Evolutionary conservation across 2,797 vertebrate genomes (phyloP).

Genomic region (Protonibea diacanthus): DNA sequence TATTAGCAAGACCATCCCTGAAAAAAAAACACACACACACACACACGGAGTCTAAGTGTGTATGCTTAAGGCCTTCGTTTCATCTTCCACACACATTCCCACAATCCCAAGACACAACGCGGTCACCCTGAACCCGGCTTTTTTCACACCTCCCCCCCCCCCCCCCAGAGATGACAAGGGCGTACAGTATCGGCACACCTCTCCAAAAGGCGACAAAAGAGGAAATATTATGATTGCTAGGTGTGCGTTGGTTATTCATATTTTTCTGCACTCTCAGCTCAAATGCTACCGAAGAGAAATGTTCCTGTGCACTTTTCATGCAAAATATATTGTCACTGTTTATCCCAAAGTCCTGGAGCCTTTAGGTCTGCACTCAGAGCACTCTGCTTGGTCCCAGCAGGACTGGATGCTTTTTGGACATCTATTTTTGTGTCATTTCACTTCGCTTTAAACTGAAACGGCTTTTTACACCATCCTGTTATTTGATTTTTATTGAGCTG

Average conservation of each 20-base stretch:
- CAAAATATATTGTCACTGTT: neutral
- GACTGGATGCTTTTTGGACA: constrained; percentile 22
- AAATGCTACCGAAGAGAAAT: constrained; percentile 4
- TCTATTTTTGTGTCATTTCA: constrained; percentile 9
- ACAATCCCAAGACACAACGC: neutral
- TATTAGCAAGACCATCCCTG: neutral
- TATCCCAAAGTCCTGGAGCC: constrained; percentile 29
- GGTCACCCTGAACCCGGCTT: constrained; percentile 48
- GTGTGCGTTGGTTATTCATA: constrained; percentile 17
- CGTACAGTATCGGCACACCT: constrained; percentile 19
- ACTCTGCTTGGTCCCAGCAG: constrained; percentile 21
- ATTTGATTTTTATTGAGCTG: constrained; percentile 10
- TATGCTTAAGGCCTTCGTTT: neutral
- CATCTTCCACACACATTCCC: constrained; percentile 24
- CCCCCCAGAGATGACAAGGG: constrained; percentile 42
- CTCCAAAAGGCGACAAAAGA: constrained; percentile 18
- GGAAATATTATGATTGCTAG: constrained; percentile 38
- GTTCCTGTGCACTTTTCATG: neutral
- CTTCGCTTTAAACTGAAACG: constrained; percentile 7
- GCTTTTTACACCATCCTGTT: constrained; percentile 19
- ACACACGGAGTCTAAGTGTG: neutral
- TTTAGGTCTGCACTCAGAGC: constrained; percentile 26
- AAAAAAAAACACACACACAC: neutral
- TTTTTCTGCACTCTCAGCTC: neutral
- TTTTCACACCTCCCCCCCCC: constrained; percentile 17